Evolutionary conservation across 2,888 invertebrate species (phyloP), one percentile per base, ranked within the genome.

Genomic region (Hesperia comma): DNA sequence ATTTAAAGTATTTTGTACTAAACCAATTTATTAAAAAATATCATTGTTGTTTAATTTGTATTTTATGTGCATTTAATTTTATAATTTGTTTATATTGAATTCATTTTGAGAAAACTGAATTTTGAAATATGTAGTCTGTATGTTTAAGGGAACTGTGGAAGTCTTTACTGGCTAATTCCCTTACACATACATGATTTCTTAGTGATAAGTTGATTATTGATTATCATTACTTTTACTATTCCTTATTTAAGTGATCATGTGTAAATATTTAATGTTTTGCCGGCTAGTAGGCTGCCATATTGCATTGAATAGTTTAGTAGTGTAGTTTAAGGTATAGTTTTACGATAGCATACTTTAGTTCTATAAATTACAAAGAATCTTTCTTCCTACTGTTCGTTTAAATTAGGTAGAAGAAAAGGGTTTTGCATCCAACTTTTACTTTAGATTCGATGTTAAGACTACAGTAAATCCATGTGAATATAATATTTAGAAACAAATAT

Each of bases 201-300:
- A 46, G 32, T 55, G 3, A 8, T 58, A 43, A 46, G 32, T 43
- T 46, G 8, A 32, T 58, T 58, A 10, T 43, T 46, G 8, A 32
- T 58, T 58, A 15, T 58, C n/a, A 56, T 19, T 10, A 17, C 19
- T 19, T 21, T 40, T 21, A 6, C 15, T 41, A 41, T 55, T 55
- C 32, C 15, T 43, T 46, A 7, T 41, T 26, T 21, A 37, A 37
- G 10, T 55, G 33, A 55, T 43, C 26, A 58, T 46, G 32, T 73
- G 70, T 71, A 71, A 69, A 71, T 70, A 72, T 69, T 68, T 51
- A 53, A 61, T 62, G 40, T 58, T 69, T 75, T 70, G 77, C 81
- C 80, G 73, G 81, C 81, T 80, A 79, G 74, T 60, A 64, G 70
- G 80, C 81, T 80, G 81, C 81, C 81, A 80, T 77, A 72, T 75